phyloP scores from a whole-genome alignment of 1,140 invertebrate species.

The Diorhabda carinulata region DNA sequence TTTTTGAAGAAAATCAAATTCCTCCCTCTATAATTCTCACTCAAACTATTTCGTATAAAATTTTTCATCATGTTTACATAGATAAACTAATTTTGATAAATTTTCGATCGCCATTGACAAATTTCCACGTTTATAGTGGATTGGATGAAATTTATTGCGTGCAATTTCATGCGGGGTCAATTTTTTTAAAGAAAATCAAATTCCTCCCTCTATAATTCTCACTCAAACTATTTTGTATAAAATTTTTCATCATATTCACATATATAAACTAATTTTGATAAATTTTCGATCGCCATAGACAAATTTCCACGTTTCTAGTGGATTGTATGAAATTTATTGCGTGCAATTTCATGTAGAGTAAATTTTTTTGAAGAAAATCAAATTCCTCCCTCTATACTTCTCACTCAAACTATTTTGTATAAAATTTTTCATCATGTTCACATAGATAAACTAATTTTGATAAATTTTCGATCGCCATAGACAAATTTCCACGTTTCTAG shows the following conservation, averaged over 20 bases:
- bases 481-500: background rate
- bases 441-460: background rate
- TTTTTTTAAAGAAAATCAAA: too few relatives aligned
- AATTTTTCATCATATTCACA: background rate
- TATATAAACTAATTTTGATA: background rate
- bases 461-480: background rate
- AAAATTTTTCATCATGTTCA: background rate
- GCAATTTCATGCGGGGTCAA: too few relatives aligned
- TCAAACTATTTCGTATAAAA: background rate
- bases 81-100: conserved; percentile 1
- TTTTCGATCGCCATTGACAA: background rate
- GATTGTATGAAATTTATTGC: too few relatives aligned
- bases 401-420: background rate
- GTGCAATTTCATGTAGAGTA: too few relatives aligned
- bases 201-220: too few relatives aligned
- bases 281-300: background rate
- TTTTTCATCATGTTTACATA: background rate
- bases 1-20: too few relatives aligned
- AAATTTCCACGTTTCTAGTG: background rate
- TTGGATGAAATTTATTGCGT: too few relatives aligned
- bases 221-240: background rate
- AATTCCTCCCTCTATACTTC: too few relatives aligned
- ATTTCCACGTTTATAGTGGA: background rate
- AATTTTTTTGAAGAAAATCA: too few relatives aligned
- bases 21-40: too few relatives aligned